Percentiles rank a stretch among this genome's conserved stretches.
Conservation (phyloP, 1,140 invertebrate genomes). For the Bombus vancouverensis region DNA sequence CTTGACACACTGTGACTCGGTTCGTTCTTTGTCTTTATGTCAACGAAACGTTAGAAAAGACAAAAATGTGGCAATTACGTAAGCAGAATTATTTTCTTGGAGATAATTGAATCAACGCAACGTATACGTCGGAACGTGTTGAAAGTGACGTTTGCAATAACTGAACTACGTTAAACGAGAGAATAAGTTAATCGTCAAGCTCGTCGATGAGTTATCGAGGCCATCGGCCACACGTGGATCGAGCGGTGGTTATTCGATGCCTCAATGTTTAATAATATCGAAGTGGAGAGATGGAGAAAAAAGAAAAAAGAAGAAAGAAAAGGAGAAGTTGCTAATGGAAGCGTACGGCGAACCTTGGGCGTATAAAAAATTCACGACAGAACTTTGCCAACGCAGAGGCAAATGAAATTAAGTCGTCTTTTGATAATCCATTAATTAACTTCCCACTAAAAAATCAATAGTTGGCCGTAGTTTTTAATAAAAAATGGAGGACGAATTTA, state of each 20-base stretch:
- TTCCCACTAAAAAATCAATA: neutral
- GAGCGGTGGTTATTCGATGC: neutral
- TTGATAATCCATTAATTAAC: constrained; percentile 24
- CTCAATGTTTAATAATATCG: neutral
- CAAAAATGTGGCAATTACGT: no score
- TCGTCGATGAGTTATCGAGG: neutral
- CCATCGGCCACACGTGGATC: neutral
- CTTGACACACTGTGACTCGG: no score
- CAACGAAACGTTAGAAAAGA: no score
- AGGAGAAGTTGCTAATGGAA: neutral
- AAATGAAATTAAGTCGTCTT: constrained; percentile 2
- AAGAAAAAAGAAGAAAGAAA: no score
- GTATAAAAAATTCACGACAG: neutral
- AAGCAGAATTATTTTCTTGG: no score
- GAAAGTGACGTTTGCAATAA: no score
- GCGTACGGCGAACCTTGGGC: neutral
- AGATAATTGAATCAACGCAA: no score
- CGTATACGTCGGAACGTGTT: no score
- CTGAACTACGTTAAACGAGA: neutral
- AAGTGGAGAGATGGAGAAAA: neutral
- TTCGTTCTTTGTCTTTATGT: no score
- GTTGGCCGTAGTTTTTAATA: neutral
- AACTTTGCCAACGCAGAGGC: neutral
- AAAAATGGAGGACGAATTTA: neutral
- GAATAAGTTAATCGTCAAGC: neutral